These are phyloP conservation scores for Rambutsinella grinnellia DNA, from an alignment of 2,888 invertebrate genomes.

Conservation along the genomic window DNA sequence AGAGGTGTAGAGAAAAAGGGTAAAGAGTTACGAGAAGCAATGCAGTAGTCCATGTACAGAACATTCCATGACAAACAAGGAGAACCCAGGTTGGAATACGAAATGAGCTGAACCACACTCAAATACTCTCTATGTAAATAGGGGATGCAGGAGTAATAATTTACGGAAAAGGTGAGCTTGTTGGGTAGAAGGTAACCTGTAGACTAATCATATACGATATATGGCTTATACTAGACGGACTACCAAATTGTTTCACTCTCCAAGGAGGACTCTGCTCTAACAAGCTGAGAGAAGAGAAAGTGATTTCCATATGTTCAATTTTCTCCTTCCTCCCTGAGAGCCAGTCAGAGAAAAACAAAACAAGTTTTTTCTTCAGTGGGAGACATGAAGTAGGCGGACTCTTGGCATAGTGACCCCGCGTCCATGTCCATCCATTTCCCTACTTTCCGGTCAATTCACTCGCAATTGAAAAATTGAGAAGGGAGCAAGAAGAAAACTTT, in stretches of 20 bases:
- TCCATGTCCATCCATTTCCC: slow-evolving; percentile 36
- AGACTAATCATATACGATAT: no score
- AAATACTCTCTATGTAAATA: neutral
- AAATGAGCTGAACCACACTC: slow-evolving; percentile 32
- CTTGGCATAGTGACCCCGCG: slow-evolving; percentile 50
- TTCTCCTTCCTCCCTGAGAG: neutral
- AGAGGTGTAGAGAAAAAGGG: neutral
- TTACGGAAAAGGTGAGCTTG: slow-evolving; percentile 44
- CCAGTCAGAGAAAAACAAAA: neutral
- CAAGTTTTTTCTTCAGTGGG: no score
- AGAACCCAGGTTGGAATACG: slow-evolving; percentile 34
- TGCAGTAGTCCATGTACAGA: neutral
- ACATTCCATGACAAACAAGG: slow-evolving; percentile 43
- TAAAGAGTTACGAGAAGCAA: neutral
- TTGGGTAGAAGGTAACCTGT: no score
- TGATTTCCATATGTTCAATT: neutral
- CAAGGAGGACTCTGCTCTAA: neutral
- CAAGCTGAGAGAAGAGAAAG: neutral
- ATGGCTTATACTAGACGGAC: no score
- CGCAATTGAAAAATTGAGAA: no score
- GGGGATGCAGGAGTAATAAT: slow-evolving; percentile 18
- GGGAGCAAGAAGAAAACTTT: neutral
- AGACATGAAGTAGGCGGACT: slow-evolving; percentile 26
- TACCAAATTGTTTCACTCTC: neutral
- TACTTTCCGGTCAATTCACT: slow-evolving; percentile 30